These are phyloP conservation scores for Molorchus minor DNA, from an alignment of 2,888 invertebrate genomes.

Conservation along the genomic window DNA sequence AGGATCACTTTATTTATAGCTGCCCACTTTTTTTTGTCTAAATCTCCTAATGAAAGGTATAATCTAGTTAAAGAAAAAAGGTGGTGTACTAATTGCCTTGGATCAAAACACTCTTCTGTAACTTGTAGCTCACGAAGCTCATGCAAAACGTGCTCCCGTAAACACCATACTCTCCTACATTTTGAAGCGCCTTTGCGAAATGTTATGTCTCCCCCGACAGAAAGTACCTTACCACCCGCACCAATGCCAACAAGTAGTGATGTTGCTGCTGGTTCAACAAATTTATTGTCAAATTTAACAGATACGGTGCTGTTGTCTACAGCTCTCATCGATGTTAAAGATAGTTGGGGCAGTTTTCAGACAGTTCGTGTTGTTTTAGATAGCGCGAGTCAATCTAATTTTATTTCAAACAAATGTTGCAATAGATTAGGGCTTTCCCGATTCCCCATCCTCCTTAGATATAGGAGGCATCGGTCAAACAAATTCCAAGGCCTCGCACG, in stretches of 20 bases:
- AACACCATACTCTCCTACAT: neutral
- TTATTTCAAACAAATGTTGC: constrained; percentile 14
- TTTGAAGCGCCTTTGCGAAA: neutral
- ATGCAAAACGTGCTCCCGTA: neutral
- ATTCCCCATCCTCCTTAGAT: neutral
- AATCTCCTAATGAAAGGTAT: neutral
- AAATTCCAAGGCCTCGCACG: neutral
- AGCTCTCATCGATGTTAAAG: constrained; percentile 1
- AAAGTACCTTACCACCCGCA: neutral
- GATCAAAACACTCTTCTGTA: constrained; percentile 1
- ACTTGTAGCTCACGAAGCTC: neutral
- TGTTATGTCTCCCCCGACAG: neutral
- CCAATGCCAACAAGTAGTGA: neutral
- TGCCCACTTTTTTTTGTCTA: neutral
- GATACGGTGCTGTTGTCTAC: constrained; percentile 4
- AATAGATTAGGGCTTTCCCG: constrained; percentile 13
- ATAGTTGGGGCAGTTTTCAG: constrained; percentile 9
- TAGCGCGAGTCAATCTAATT: constrained; percentile 17
- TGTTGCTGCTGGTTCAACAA: neutral
- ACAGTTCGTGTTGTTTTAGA: constrained; percentile 6
- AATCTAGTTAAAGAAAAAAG: neutral
- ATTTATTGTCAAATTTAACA: neutral
- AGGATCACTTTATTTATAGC: neutral
- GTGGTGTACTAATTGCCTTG: constrained; percentile 12
- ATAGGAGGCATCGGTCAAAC: constrained; percentile 1